Base-by-base conservation (phyloP, 2,888 invertebrate species). In the Hydrotaea diabolus region DNA sequence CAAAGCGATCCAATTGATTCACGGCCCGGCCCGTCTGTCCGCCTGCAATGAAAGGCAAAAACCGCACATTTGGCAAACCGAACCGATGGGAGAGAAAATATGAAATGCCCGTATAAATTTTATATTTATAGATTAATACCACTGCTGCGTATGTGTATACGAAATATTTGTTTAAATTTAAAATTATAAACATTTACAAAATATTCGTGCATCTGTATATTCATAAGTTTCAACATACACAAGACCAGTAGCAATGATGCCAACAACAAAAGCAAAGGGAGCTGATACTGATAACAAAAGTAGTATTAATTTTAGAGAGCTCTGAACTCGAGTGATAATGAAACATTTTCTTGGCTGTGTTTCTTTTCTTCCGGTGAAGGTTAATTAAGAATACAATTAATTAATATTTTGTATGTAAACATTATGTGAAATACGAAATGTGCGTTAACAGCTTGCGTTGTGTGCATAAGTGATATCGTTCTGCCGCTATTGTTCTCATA, bases 271-370 rank as follows among this genome's bases (percentile, higher is more conserved):
- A 57, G 21, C 23, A 2, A 21, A 19, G 8, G 55, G 55, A 8
- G n/a, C n/a, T n/a, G n/a, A n/a, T n/a, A n/a, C 11, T 59, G 59
- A 26, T 59, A 59, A 26, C 31, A 26, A 59, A 26, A 59, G 23
- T 26, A 59, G 23, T 26, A 59, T 5, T 11, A 9, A 26, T 23
- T 26, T 13, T 9, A 71, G 15, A 53, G 71, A 23, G 21, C 71
- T 71, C 49, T 71, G 71, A 71, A 71, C 71, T 71, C n/a, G 4
- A 4, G n/a, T 71, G 71, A 71, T 71, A 71, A 71, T 71, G 71
- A 71, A 71, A 49, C 8, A 17, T 53, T n/a, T 15, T 59, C 59
- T 59, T 59, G 59, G 23, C 15, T 15, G 2, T 59, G 26, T 26
- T 11, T 13, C 26, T 19, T 26, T 26, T 59, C 59, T 53, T 49